These are phyloP conservation scores for Dasyornis broadbenti DNA, from an alignment of 2,113 vertebrate genomes.

Conservation along the genomic window DNA sequence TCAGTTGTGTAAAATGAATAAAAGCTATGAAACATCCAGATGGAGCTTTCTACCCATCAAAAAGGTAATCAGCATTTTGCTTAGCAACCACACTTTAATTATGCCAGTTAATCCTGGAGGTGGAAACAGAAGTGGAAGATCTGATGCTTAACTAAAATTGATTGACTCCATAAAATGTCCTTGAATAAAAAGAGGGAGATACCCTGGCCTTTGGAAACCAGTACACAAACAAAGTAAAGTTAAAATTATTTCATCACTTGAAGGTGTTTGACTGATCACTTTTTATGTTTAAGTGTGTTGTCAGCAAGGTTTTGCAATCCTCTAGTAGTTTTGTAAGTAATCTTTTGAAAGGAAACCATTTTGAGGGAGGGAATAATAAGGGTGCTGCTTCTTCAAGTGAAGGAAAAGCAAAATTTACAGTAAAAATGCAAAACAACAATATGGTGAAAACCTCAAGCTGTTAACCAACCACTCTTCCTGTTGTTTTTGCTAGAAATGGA, in stretches of 20 bases:
- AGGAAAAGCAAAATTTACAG: slow-evolving; percentile 20
- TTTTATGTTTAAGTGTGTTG: not conserved
- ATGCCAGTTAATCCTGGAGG: slow-evolving; percentile 38
- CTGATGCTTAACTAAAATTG: slow-evolving; percentile 48
- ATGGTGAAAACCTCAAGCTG: not conserved
- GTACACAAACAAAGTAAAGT: not conserved
- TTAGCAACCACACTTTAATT: slow-evolving; percentile 55
- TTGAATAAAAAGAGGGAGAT: slow-evolving; percentile 33
- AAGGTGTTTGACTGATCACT: slow-evolving; percentile 25
- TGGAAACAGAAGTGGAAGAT: slow-evolving; percentile 27
- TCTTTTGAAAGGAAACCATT: not conserved
- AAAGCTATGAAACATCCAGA: slow-evolving; percentile 12
- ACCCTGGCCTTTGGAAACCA: slow-evolving; percentile 31
- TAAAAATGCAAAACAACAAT: slow-evolving; percentile 23
- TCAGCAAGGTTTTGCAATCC: slow-evolving; percentile 28
- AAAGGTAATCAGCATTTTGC: slow-evolving; percentile 49
- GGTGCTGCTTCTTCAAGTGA: not conserved
- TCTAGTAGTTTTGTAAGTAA: not conserved
- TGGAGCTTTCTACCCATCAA: not conserved
- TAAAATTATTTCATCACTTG: slow-evolving; percentile 11
- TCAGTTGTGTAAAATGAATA: not conserved
- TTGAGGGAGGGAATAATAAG: not conserved
- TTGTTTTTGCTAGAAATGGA: not conserved
- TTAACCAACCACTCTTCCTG: not conserved
- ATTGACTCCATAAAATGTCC: slow-evolving; percentile 27